phyloP scores from a whole-genome alignment of 2,797 vertebrate species.

The Artibeus lituratus region DNA sequence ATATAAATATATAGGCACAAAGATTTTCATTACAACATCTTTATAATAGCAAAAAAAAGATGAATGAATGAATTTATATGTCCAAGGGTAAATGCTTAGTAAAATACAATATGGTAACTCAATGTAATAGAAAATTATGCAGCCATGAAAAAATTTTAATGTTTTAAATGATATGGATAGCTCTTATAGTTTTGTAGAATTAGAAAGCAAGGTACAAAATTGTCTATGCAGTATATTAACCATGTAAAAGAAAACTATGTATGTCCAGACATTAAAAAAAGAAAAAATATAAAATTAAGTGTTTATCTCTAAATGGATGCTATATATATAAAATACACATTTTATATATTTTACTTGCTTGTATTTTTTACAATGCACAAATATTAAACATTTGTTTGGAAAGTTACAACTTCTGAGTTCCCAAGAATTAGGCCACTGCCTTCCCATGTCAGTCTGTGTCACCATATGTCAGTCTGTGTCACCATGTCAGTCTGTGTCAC shows the following conservation, averaged over 20 bases:
- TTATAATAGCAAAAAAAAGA: not conserved
- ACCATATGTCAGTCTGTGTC: not conserved
- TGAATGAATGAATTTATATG: not conserved
- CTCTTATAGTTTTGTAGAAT: not conserved
- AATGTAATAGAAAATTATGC: not conserved
- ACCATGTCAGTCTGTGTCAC: not conserved
- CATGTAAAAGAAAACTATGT: not conserved
- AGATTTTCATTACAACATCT: constrained; percentile 13
- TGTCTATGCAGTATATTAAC: not conserved
- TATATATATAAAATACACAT: not conserved
- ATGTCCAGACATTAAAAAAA: not conserved
- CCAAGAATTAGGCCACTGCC: not conserved
- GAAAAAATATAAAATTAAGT: not conserved
- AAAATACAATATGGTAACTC: not conserved
- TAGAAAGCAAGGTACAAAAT: not conserved
- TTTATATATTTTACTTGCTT: not conserved
- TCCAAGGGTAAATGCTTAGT: not conserved
- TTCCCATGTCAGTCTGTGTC: not conserved
- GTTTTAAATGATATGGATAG: not conserved
- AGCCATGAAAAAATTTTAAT: not conserved
- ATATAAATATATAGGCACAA: not conserved
- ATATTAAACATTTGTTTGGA: not conserved
- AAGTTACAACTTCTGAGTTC: not conserved
- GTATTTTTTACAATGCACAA: not conserved
- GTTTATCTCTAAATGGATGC: not conserved